Evolutionary conservation across 30 jellyfish, hydroid and myxozoan genomes (phyloP).

Genomic region (Cassiopea xamachana): DNA sequence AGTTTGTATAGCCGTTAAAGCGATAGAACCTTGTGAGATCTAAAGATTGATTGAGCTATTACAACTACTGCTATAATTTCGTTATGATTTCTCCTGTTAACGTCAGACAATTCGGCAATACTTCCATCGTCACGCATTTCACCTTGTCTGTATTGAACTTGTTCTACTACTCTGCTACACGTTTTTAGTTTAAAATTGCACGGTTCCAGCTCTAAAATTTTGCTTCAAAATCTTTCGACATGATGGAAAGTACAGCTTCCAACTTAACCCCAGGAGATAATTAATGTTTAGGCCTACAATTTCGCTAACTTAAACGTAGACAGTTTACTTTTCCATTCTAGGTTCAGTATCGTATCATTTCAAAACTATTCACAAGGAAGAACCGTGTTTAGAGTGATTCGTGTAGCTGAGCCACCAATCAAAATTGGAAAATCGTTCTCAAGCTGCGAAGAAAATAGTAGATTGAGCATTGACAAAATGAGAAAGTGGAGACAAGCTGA

Average conservation of each 20-base stretch:
- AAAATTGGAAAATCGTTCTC: background rate
- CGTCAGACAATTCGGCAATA: too few species aligned
- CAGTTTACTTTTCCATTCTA: background rate
- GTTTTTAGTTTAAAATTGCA: too few species aligned
- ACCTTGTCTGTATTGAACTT: background rate
- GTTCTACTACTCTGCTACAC: too few species aligned
- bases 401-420: background rate
- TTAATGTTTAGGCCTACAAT: too few species aligned
- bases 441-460: background rate
- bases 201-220: too few species aligned
- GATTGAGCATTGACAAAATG: slow-evolving; percentile 24
- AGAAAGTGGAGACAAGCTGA: slow-evolving; percentile 86
- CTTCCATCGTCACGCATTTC: background rate
- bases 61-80: too few species aligned
- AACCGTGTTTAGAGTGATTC: background rate
- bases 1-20: background rate
- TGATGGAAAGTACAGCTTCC: too few species aligned
- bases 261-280: too few species aligned
- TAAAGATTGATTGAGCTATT: background rate
- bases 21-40: background rate
- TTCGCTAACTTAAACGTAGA: too few species aligned
- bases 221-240: too few species aligned
- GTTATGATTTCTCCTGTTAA: too few species aligned
- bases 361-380: background rate
- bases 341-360: background rate